Evolutionary conservation across 1,140 invertebrate genomes (phyloP).

Genomic region (Pantala flavescens): DNA sequence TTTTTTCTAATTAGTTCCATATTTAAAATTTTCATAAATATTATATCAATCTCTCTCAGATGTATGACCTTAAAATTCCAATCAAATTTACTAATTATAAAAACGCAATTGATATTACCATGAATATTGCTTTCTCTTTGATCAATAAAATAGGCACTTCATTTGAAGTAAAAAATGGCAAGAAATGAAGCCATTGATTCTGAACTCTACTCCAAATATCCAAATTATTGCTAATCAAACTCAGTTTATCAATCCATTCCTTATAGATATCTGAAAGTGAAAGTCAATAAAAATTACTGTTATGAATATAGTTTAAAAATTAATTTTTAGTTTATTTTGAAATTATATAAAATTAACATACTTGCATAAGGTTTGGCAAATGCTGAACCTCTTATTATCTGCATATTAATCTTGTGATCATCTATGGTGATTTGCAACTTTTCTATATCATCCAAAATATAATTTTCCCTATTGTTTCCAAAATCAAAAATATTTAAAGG

Average conservation of each 20-base stretch:
- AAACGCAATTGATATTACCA: no score
- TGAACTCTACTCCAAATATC: constrained; percentile 76
- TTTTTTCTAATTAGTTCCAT: no score
- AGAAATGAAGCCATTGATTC: neutral
- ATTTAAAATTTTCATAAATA: no score
- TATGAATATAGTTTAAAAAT: neutral
- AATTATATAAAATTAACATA: neutral
- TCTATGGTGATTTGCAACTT: constrained; percentile 78
- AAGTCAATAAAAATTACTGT: no score
- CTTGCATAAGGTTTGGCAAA: constrained; percentile 76
- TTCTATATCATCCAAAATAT: constrained; percentile 66
- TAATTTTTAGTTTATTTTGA: no score
- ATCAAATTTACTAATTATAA: no score
- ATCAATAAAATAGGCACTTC: neutral
- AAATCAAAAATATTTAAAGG: no score
- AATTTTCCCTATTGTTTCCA: constrained; percentile 57
- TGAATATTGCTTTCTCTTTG: neutral
- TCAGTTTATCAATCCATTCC: constrained; percentile 71
- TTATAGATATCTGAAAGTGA: constrained; percentile 22
- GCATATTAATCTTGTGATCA: constrained; percentile 80
- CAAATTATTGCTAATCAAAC: constrained; percentile 64
- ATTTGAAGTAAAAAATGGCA: neutral
- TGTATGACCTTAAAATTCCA: no score
- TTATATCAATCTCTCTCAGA: no score
- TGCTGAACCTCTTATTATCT: constrained; percentile 80